Conservation (phyloP, 2,113 vertebrate genomes). For the Poeciliopsis turrubarensis region DNA sequence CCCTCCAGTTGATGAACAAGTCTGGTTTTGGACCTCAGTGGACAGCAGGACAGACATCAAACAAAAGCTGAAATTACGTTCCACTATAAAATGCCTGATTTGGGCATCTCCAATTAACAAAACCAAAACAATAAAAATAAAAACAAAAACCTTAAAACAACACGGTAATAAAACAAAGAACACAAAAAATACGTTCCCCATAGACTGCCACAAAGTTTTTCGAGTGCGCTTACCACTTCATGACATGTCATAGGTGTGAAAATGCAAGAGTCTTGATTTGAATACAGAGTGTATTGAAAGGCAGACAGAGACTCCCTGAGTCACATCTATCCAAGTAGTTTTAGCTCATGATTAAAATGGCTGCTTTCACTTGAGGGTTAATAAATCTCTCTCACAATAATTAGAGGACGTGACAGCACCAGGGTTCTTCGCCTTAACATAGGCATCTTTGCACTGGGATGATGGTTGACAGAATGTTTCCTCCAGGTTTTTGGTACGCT, state of each 20-base stretch:
- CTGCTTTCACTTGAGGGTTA: slow-evolving; percentile 56
- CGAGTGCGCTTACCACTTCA: no score
- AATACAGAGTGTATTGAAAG: slow-evolving; percentile 23
- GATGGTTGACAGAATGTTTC: slow-evolving; percentile 62
- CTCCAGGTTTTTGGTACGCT: slow-evolving; percentile 27
- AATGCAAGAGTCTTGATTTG: slow-evolving; percentile 17
- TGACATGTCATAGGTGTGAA: background rate
- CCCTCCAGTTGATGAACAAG: slow-evolving; percentile 12
- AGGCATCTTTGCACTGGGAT: slow-evolving; percentile 54
- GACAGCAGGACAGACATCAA: no score
- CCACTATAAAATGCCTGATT: no score
- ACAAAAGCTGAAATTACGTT: no score
- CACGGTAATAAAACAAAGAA: background rate
- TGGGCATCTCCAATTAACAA: no score
- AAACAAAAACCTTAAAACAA: no score
- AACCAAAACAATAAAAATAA: no score
- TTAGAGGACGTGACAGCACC: slow-evolving; percentile 54
- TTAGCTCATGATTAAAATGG: slow-evolving; percentile 36
- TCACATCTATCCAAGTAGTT: slow-evolving; percentile 27
- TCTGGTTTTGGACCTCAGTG: no score
- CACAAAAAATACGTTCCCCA: background rate
- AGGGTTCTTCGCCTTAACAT: slow-evolving; percentile 51
- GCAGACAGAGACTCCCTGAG: slow-evolving; percentile 51
- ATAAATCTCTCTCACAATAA: slow-evolving; percentile 68
- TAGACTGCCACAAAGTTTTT: background rate